Evolutionary conservation across 2,888 invertebrate genomes (phyloP), one percentile per base, ranked within the genome.

Genomic region (Orthonychiurus folsomi): DNA sequence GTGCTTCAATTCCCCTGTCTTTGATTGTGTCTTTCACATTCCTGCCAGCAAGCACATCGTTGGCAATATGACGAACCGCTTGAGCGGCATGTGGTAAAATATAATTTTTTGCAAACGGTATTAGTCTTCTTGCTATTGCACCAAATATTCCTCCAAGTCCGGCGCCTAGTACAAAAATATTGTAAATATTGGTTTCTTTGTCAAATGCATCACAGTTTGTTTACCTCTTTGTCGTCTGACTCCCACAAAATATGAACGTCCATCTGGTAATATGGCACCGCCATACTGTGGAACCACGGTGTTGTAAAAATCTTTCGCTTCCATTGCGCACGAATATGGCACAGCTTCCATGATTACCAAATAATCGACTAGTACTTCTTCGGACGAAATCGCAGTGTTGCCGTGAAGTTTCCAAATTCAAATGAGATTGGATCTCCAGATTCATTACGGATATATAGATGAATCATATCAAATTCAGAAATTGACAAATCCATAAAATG

Each of bases 141-240:
- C 63, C 59, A 56, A 63, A 59, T 1, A 62, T 23, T 25, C 54
- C 55, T 1, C 59, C 59, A 24, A 62, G 18, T 37, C 63, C 63
- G 9, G 56, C n/a, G 3, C 55, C 55, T 25, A 3, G n/a, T n/a
- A n/a, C n/a, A n/a, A n/a, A n/a, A n/a, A n/a, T n/a, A 55, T 55
- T 24, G 24, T 25, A 21, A 52, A 9, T 20, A 47, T n/a, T n/a
- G n/a, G n/a, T n/a, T n/a, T n/a, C n/a, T n/a, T n/a, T n/a, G n/a
- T n/a, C n/a, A n/a, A n/a, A n/a, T n/a, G n/a, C n/a, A n/a, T n/a
- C n/a, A n/a, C n/a, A n/a, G n/a, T n/a, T n/a, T n/a, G n/a, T n/a
- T 12, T 47, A 3, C 58, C 63, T 26, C 25, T n/a, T 23, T 63
- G 63, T 2, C 63, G 20, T 2, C 59, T 1, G 1, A 56, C 37